Percentiles rank a stretch among this genome's conserved stretches.
These are phyloP conservation scores for Temnothorax ravouxi DNA, from an alignment of 2,888 invertebrate genomes.

Conservation along the genomic window DNA sequence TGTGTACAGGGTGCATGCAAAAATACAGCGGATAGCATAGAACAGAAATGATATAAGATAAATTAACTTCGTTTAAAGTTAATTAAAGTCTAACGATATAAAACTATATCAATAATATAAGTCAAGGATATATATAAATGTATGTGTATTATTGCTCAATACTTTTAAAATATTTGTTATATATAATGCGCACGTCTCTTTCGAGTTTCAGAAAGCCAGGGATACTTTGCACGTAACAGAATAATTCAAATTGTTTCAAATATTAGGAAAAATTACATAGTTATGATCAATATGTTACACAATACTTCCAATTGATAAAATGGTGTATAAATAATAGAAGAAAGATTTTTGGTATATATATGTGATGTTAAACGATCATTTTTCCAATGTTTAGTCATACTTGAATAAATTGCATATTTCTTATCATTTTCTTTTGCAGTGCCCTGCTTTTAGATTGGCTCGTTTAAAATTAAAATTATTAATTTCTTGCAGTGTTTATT, in stretches of 20 bases:
- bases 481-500: slow-evolving; percentile 61
- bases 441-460: slow-evolving; percentile 43
- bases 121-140: slow-evolving; percentile 8
- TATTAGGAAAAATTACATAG: not conserved
- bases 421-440: slow-evolving; percentile 49
- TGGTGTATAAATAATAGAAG: not conserved
- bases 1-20: slow-evolving; percentile 51
- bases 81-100: not conserved
- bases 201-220: not conserved
- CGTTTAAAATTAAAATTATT: slow-evolving; percentile 30
- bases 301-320: not conserved
- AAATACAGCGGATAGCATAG: slow-evolving; percentile 12
- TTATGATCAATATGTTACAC: not conserved
- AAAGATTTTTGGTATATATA: not conserved
- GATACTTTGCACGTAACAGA: slow-evolving; percentile 18
- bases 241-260: not conserved
- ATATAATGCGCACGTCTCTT: slow-evolving; percentile 14
- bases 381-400: not conserved
- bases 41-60: not conserved
- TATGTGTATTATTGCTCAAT: slow-evolving; percentile 46
- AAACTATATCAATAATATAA: slow-evolving; percentile 11
- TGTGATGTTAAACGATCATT: not conserved
- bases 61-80: not conserved
- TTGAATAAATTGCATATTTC: slow-evolving; percentile 14
- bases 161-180: slow-evolving; percentile 12